A percentile compares a stretch with the other conserved stretches of the same genome.
Evolutionary conservation across 2,888 invertebrate genomes (phyloP).

Genomic region (Thalpophila matura): DNA sequence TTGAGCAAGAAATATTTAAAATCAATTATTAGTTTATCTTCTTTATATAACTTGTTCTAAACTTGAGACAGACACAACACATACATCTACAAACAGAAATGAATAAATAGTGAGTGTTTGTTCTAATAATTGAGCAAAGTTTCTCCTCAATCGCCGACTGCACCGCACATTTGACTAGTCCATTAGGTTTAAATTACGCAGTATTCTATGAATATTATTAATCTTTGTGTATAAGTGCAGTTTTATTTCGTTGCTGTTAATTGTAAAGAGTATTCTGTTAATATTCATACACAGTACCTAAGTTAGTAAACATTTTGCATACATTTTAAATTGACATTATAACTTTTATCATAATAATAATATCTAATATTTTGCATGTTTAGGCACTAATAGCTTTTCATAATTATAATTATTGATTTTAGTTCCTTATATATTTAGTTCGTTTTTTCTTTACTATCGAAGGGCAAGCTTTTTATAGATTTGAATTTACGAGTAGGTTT

Average conservation of each 20-base stretch:
- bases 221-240: slow-evolving; percentile 17
- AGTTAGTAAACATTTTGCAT: slow-evolving; percentile 24
- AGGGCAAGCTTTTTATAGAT: slow-evolving; percentile 11
- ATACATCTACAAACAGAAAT: background rate
- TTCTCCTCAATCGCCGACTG: slow-evolving; percentile 32
- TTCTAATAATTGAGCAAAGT: slow-evolving; percentile 36
- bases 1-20: slow-evolving; percentile 42
- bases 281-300: slow-evolving; percentile 31
- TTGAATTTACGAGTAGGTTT: slow-evolving; percentile 8
- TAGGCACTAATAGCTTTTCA: slow-evolving; percentile 66
- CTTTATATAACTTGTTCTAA: background rate
- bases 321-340: slow-evolving; percentile 41
- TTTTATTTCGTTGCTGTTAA: slow-evolving; percentile 9
- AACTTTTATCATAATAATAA: slow-evolving; percentile 11
- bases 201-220: background rate
- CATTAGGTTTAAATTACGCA: slow-evolving; percentile 30
- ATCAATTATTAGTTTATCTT: background rate
- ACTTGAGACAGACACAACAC: background rate
- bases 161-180: slow-evolving; percentile 13
- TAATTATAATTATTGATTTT: slow-evolving; percentile 33
- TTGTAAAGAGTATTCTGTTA: slow-evolving; percentile 45
- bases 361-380: slow-evolving; percentile 39
- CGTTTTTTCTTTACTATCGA: slow-evolving; percentile 16
- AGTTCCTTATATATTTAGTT: slow-evolving; percentile 25
- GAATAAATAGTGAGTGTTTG: background rate